Percentiles rank a stretch among this genome's conserved stretches.
phyloP scores from a whole-genome alignment of 2,113 vertebrate species.

The Sinocyclocheilus anophthalmus region DNA sequence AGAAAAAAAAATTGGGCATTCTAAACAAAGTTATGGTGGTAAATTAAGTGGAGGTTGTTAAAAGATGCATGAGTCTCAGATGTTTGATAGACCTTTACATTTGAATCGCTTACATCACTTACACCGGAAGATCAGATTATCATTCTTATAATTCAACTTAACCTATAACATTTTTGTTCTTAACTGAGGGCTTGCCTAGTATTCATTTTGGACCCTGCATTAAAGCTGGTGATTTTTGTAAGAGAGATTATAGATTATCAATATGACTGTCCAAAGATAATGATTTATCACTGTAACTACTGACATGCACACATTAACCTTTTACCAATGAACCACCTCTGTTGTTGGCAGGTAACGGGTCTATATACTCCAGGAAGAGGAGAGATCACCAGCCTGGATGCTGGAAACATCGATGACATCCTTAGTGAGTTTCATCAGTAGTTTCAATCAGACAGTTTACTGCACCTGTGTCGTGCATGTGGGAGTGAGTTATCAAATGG shows the following conservation, averaged over 20 bases:
- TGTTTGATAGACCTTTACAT: not conserved
- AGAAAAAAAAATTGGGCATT: no score
- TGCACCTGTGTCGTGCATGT: not conserved
- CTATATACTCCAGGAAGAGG: slow-evolving; percentile 86
- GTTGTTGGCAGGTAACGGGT: slow-evolving; percentile 86
- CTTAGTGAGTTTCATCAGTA: slow-evolving; percentile 84
- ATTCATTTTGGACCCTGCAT: not conserved
- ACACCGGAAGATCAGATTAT: no score
- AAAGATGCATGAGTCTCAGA: not conserved
- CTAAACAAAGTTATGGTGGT: not conserved
- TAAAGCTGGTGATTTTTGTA: not conserved
- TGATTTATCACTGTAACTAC: not conserved
- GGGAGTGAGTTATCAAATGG: not conserved
- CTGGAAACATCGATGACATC: slow-evolving; percentile 95
- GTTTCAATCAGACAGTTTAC: not conserved
- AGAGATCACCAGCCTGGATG: slow-evolving; percentile 95
- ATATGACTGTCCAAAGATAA: not conserved
- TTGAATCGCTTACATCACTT: no score
- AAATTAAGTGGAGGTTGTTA: not conserved
- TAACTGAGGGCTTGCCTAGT: not conserved
- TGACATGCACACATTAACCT: not conserved
- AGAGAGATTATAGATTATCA: not conserved
- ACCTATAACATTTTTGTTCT: not conserved
- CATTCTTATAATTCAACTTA: not conserved
- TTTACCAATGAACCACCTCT: slow-evolving; percentile 21